These are phyloP conservation scores for Eulemur rufifrons DNA, from an alignment of 2,113 vertebrate species.

Conservation along the genomic window DNA sequence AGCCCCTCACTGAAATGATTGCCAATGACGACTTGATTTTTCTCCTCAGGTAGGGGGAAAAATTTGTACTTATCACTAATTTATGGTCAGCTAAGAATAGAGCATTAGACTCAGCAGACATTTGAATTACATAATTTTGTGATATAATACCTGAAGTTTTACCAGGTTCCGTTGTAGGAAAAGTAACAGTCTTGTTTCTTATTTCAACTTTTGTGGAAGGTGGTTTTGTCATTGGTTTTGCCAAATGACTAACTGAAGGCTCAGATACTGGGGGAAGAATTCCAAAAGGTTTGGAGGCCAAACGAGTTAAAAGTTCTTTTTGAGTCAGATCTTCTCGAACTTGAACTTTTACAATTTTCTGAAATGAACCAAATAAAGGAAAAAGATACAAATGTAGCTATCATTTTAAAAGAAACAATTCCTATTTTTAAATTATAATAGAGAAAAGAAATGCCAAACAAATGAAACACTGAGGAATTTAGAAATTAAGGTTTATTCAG, in stretches of 20 bases:
- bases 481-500: constrained; percentile 10
- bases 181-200: constrained; percentile 88
- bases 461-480: constrained; percentile 20
- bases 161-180: constrained; percentile 88
- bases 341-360: constrained; percentile 92
- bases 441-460: constrained; percentile 27
- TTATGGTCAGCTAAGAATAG: background rate
- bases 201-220: constrained; percentile 86
- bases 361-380: constrained; percentile 51
- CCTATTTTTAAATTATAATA: constrained; percentile 32
- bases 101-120: background rate
- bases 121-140: background rate
- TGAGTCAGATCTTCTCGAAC: constrained; percentile 86
- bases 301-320: constrained; percentile 74
- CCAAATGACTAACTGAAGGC: constrained; percentile 79
- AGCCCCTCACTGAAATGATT: background rate
- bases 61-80: background rate
- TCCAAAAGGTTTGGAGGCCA: constrained; percentile 71
- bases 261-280: constrained; percentile 80
- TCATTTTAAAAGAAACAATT: background rate
- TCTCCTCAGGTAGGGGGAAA: background rate
- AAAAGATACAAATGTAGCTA: constrained; percentile 30
- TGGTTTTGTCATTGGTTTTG: constrained; percentile 74
- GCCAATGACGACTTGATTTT: background rate
- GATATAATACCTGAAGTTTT: constrained; percentile 89